These are phyloP conservation scores for Agrochola lota DNA, from an alignment of 2,888 invertebrate genomes.

Conservation along the genomic window DNA sequence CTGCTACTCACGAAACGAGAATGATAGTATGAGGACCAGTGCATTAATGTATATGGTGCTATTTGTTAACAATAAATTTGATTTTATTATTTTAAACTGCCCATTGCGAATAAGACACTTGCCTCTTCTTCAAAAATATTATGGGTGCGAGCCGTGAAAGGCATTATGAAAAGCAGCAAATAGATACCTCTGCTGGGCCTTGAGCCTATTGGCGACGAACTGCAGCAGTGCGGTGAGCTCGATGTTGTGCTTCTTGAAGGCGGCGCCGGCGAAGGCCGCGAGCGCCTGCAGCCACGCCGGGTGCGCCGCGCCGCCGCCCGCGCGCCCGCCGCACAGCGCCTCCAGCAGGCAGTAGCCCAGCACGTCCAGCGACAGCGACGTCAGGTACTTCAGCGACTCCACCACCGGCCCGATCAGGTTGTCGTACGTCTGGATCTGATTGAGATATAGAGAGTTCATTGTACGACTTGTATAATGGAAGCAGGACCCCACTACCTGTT, in stretches of 20 bases:
- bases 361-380: slow-evolving; percentile 98
- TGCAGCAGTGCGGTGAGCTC: slow-evolving; percentile 98
- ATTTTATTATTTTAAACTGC: background rate
- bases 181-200: slow-evolving; percentile 96
- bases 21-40: background rate
- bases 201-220: slow-evolving; percentile 99
- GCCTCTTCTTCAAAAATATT: background rate
- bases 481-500: slow-evolving; percentile 90
- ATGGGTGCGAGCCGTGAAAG: background rate
- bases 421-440: slow-evolving; percentile 97
- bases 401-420: slow-evolving; percentile 99
- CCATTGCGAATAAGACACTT: background rate
- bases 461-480: background rate
- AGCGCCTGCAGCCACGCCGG: slow-evolving; percentile 98
- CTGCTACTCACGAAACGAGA: background rate
- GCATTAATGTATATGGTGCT: background rate
- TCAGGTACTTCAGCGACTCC: slow-evolving; percentile 98
- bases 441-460: background rate
- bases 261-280: slow-evolving; percentile 98
- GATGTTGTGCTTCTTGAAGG: slow-evolving; percentile 99
- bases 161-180: background rate
- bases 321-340: slow-evolving; percentile 91
- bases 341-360: slow-evolving; percentile 98
- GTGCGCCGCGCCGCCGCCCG: slow-evolving; percentile 94
- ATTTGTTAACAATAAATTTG: background rate